Conservation (phyloP, 2,888 invertebrate species). For the Ditula angustiorana region DNA sequence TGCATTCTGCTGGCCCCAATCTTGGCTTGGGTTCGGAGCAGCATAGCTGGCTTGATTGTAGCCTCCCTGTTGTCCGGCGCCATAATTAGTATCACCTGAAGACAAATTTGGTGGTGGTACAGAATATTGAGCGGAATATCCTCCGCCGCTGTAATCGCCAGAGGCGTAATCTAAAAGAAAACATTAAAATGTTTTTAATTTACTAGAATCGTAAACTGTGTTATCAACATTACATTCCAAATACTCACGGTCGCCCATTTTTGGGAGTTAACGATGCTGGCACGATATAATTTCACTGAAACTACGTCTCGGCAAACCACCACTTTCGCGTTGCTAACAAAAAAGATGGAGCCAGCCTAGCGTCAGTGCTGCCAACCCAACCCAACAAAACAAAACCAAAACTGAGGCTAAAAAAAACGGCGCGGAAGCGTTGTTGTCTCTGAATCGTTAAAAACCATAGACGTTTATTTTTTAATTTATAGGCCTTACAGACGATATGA, state of each 20-base stretch:
- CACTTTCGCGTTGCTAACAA: slow-evolving; percentile 16
- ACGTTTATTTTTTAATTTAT: no score
- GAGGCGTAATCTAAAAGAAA: slow-evolving; percentile 60
- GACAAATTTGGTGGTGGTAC: slow-evolving; percentile 76
- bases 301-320: slow-evolving; percentile 1
- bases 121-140: slow-evolving; percentile 77
- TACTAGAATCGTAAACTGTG: background rate
- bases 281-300: slow-evolving; percentile 12
- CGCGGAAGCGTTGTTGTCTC: no score
- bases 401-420: background rate
- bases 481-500: no score
- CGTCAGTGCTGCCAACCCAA: background rate
- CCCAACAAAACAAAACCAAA: background rate
- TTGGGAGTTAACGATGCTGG: slow-evolving; percentile 10
- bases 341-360: slow-evolving; percentile 30
- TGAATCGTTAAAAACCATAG: no score
- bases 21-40: slow-evolving; percentile 62
- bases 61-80: slow-evolving; percentile 61
- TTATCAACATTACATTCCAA: slow-evolving; percentile 18
- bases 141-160: slow-evolving; percentile 73
- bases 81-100: slow-evolving; percentile 72
- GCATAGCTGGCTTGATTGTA: slow-evolving; percentile 69
- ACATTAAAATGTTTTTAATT: slow-evolving; percentile 28
- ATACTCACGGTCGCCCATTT: slow-evolving; percentile 63
- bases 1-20: slow-evolving; percentile 70